Evolutionary conservation across 2,113 vertebrate genomes (phyloP).

Genomic region (Colinus virginianus): DNA sequence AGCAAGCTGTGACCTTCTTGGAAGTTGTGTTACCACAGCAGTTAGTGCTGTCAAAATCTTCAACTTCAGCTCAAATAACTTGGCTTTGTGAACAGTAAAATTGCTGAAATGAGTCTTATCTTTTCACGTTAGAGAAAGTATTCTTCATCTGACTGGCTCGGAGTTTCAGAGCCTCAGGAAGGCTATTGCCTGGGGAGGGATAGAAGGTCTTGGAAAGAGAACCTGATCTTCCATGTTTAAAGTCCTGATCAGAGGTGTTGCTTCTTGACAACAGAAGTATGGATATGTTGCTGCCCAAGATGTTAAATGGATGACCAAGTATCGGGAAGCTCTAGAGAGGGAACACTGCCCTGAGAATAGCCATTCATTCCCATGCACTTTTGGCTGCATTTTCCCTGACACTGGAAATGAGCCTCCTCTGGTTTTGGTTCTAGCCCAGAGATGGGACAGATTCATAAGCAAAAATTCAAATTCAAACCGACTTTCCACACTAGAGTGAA

Average conservation of each 20-base stretch:
- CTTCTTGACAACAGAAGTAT: not conserved
- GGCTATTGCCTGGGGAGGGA: not conserved
- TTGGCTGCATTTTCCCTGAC: not conserved
- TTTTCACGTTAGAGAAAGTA: not conserved
- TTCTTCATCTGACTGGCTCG: not conserved
- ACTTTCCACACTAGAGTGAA: not conserved
- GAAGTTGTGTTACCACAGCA: not conserved
- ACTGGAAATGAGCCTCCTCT: not conserved
- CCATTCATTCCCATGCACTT: not conserved
- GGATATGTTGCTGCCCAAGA: not conserved
- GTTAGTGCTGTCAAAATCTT: not conserved
- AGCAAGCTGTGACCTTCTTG: not conserved
- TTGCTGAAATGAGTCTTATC: not conserved
- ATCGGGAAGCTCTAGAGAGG: not conserved
- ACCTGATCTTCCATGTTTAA: not conserved
- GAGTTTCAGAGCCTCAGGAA: not conserved
- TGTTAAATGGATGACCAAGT: not conserved
- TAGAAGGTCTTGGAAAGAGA: not conserved
- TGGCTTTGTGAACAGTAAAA: not conserved
- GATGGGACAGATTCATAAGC: not conserved
- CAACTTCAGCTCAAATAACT: not conserved
- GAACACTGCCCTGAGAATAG: not conserved
- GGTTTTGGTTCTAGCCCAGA: not conserved
- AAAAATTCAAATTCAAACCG: constrained; percentile 17
- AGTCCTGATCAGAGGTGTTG: not conserved